These are phyloP conservation scores for Cricetomys ansorgei DNA, from an alignment of 2,113 vertebrate species.

Conservation along the genomic window DNA sequence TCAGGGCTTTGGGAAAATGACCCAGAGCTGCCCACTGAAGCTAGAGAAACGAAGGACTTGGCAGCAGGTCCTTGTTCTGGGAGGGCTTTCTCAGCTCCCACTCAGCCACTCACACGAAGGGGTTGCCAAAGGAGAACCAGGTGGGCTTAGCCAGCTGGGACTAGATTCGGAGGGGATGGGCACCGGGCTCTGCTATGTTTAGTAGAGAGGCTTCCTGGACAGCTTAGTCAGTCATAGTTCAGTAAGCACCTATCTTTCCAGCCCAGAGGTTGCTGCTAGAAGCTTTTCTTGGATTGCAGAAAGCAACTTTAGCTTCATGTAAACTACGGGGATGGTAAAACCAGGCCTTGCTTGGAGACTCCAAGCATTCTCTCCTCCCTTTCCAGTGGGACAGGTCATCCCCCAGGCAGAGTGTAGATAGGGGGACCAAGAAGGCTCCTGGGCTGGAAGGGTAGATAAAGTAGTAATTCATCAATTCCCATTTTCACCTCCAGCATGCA, in stretches of 20 bases:
- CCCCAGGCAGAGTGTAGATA: background rate
- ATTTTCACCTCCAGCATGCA: background rate
- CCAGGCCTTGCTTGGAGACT: background rate
- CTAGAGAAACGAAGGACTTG: slow-evolving; percentile 26
- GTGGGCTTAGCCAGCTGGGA: slow-evolving; percentile 58
- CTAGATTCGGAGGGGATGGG: background rate
- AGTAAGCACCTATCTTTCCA: background rate
- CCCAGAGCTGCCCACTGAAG: slow-evolving; percentile 46
- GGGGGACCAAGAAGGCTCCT: background rate
- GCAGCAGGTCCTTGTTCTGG: slow-evolving; percentile 36
- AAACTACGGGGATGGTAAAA: background rate
- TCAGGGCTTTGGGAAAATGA: background rate
- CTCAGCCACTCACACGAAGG: background rate
- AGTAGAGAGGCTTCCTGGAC: background rate
- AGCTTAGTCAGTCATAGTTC: slow-evolving; percentile 29
- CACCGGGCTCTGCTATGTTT: slow-evolving; percentile 49
- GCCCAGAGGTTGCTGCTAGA: background rate
- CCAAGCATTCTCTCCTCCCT: background rate
- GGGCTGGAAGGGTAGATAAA: background rate
- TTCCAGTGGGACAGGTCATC: background rate
- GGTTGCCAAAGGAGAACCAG: slow-evolving; percentile 39
- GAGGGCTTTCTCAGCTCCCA: slow-evolving; percentile 40
- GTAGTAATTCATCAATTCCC: background rate
- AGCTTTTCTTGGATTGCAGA: background rate
- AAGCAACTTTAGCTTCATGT: background rate